Percentiles rank a stretch among this genome's conserved stretches.
Evolutionary conservation across 2,113 vertebrate genomes (phyloP).

Genomic region (Brachyhypopomus occidentalis): DNA sequence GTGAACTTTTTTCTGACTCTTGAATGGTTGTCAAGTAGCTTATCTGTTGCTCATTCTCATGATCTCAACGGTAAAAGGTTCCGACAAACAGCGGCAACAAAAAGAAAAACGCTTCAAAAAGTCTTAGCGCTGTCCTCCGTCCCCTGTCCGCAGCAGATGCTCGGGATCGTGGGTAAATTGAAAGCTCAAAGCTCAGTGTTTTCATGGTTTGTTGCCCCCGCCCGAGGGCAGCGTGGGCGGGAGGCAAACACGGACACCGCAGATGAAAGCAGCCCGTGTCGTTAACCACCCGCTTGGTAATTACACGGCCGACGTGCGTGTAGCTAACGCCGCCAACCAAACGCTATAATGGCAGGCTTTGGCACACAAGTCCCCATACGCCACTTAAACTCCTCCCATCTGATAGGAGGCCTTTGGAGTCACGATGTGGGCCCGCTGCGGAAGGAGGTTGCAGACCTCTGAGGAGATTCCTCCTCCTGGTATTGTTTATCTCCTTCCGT

Average conservation of each 20-base stretch:
- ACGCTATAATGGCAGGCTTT: not conserved
- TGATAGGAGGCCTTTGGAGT: not conserved
- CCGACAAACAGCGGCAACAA: not conserved
- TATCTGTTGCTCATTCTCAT: not conserved
- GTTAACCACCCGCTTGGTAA: slow-evolving; percentile 8
- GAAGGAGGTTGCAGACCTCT: no score
- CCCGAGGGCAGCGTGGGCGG: not conserved
- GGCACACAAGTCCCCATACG: not conserved
- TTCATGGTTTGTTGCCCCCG: slow-evolving; percentile 6
- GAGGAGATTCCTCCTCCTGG: no score
- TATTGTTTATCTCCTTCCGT: no score
- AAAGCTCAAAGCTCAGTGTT: not conserved
- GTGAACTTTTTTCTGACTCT: not conserved
- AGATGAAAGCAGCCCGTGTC: slow-evolving; percentile 1
- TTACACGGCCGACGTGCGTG: not conserved
- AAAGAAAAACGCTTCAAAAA: no score
- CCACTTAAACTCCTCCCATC: not conserved
- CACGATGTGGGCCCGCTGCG: not conserved
- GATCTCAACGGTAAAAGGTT: not conserved
- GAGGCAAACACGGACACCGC: not conserved
- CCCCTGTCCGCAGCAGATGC: not conserved
- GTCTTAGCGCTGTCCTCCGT: not conserved
- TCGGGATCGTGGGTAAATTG: not conserved
- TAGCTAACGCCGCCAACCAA: not conserved
- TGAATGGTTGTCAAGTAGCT: not conserved